A percentile compares a stretch with the other conserved stretches of the same genome.
phyloP scores from a whole-genome alignment of 2,113 vertebrate genomes.

The Spea bombifrons region DNA sequence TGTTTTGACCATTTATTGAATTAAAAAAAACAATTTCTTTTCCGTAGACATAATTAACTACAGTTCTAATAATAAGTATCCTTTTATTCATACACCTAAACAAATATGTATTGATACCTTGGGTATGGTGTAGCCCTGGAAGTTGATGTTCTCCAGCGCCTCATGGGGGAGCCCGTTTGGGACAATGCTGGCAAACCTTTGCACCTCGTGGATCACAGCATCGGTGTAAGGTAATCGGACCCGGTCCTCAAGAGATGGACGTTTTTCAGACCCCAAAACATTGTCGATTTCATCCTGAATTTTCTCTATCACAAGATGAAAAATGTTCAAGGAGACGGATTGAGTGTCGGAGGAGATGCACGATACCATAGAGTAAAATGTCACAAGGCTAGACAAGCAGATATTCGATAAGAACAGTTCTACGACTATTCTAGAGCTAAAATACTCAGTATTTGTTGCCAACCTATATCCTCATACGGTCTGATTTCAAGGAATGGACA shows the following conservation, averaged over 20 bases:
- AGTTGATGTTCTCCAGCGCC: not conserved
- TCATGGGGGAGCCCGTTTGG: conserved; percentile 36
- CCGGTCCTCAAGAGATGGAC: conserved; percentile 49
- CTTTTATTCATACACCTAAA: no score
- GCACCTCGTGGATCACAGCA: conserved; percentile 50
- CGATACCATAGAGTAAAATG: not conserved
- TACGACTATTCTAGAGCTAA: no score
- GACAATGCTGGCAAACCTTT: conserved; percentile 26
- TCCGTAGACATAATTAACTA: no score
- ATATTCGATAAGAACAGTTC: no score
- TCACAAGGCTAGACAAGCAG: no score
- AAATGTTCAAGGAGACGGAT: not conserved
- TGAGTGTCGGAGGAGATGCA: not conserved
- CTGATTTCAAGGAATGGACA: no score
- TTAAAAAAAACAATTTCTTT: no score
- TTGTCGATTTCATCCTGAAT: conserved; percentile 52
- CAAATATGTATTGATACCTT: conserved; percentile 13
- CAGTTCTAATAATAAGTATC: no score
- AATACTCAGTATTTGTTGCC: no score
- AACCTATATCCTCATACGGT: no score
- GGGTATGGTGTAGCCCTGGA: conserved; percentile 54
- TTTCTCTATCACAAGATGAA: conserved; percentile 39
- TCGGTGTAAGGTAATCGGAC: conserved; percentile 55
- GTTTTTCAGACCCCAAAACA: not conserved
- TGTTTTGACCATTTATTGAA: not conserved